Evolutionary conservation across 2,888 invertebrate species (phyloP).

Genomic region (Ichneumoninae sp.): DNA sequence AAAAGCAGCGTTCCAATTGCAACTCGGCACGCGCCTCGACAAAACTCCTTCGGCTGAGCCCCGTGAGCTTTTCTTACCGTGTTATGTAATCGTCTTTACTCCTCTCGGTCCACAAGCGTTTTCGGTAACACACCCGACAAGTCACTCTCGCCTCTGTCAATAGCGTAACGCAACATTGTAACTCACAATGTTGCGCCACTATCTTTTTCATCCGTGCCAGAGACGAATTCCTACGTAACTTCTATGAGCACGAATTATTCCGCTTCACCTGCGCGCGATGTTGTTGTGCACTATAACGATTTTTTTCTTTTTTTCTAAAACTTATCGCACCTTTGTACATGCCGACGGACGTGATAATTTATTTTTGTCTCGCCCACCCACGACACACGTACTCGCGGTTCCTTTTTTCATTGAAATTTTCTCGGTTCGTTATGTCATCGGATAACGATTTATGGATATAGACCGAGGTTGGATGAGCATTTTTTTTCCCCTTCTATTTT

Average conservation of each 20-base stretch:
- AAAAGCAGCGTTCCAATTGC: neutral
- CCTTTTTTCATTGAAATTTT: neutral
- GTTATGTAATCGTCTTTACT: conserved; percentile 61
- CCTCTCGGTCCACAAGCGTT: neutral
- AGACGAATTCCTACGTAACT: neutral
- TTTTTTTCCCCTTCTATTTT: neutral
- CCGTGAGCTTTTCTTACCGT: conserved; percentile 18
- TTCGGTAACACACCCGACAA: conserved; percentile 29
- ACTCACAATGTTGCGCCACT: conserved; percentile 8
- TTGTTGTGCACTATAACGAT: neutral
- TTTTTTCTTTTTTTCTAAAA: neutral
- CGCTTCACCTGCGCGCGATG: neutral
- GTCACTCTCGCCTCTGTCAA: conserved; percentile 43
- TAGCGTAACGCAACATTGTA: neutral
- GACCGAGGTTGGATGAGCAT: neutral
- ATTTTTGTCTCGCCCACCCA: conserved; percentile 52
- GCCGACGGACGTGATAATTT: conserved; percentile 21
- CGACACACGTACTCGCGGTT: conserved; percentile 9
- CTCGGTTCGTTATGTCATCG: conserved; percentile 53
- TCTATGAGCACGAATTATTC: neutral
- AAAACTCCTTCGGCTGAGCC: neutral
- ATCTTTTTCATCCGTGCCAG: neutral
- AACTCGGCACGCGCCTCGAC: neutral
- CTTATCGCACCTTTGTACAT: conserved; percentile 12
- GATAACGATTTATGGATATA: neutral